phyloP scores from a whole-genome alignment of 2,113 vertebrate species.

The Fukomys damarensis region DNA sequence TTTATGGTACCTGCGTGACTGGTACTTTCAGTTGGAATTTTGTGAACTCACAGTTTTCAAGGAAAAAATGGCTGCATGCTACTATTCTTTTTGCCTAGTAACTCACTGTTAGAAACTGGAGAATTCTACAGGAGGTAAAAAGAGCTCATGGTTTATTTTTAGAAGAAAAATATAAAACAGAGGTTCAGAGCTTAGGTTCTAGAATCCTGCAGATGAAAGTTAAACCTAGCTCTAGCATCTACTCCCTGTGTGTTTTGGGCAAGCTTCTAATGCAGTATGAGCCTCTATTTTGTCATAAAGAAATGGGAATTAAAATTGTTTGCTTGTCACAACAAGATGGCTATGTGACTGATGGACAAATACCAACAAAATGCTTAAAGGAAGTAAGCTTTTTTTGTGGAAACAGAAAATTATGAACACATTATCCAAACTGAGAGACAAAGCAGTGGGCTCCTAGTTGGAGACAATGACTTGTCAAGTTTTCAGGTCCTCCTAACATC shows the following conservation, averaged over 20 bases:
- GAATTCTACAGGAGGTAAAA: not conserved
- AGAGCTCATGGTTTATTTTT: not conserved
- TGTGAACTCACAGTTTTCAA: not conserved
- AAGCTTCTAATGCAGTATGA: not conserved
- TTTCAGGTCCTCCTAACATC: not conserved
- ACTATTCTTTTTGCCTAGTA: conserved; percentile 38
- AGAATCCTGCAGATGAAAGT: not conserved
- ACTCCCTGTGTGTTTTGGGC: not conserved
- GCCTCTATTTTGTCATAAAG: not conserved
- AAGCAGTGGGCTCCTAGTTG: not conserved
- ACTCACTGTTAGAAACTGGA: not conserved
- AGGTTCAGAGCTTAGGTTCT: not conserved
- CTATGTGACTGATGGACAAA: not conserved
- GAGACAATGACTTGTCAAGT: not conserved
- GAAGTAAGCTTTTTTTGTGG: not conserved
- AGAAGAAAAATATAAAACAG: not conserved
- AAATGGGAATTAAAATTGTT: not conserved
- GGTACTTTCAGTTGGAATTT: not conserved
- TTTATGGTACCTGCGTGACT: not conserved
- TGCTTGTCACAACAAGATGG: not conserved
- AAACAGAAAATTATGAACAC: conserved; percentile 20
- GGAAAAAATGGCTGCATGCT: not conserved
- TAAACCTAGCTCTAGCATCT: not conserved
- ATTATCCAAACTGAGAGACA: not conserved
- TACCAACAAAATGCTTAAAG: not conserved